These are phyloP conservation scores for Crambe crambe DNA, from an alignment of 37 sponge, comb jelly and placozoan genomes.

Conservation along the genomic window DNA sequence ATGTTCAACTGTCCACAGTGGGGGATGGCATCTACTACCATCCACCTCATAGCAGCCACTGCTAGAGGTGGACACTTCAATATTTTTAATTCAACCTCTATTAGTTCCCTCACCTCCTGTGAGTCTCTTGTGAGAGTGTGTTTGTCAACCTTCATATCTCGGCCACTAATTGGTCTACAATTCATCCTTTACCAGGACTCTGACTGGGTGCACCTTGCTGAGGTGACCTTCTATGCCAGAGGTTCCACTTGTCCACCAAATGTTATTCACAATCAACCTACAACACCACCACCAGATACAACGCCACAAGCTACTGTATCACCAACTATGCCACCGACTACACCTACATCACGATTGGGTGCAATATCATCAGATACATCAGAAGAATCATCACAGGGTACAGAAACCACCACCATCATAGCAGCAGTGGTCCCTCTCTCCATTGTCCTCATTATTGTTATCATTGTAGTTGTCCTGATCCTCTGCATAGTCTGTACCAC, in stretches of 20 bases:
- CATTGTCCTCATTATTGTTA: background rate
- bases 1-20: background rate
- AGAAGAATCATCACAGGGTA: background rate
- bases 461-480: background rate
- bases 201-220: slow-evolving; percentile 6
- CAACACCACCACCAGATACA: background rate
- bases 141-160: background rate
- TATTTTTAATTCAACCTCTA: background rate
- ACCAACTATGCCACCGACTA: background rate
- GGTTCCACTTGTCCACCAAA: background rate
- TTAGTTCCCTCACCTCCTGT: background rate
- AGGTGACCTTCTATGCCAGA: background rate
- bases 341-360: background rate
- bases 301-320: background rate
- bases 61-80: background rate
- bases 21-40: background rate
- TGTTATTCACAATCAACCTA: background rate
- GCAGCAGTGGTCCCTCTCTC: background rate
- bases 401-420: background rate
- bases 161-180: background rate
- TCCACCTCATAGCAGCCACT: background rate
- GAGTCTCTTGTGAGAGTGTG: background rate
- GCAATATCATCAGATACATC: background rate
- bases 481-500: background rate
- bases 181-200: background rate